Evolutionary conservation across 2,113 vertebrate species (phyloP).

Genomic region (Gulo gulo): DNA sequence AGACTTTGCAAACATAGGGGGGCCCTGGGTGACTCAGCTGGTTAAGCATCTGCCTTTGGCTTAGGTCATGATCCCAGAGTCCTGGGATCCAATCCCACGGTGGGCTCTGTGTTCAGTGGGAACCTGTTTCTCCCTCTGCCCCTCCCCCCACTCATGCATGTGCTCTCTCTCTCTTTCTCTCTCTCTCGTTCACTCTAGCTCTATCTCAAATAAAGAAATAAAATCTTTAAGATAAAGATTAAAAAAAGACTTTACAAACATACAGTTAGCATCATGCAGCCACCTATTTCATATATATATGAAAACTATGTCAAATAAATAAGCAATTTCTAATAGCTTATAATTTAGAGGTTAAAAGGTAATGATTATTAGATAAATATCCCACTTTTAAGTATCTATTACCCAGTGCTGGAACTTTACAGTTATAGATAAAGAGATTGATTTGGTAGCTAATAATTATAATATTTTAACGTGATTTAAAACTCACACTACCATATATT

Average conservation of each 20-base stretch:
- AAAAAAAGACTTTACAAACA: background rate
- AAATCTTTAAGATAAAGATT: no score
- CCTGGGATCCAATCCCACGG: no score
- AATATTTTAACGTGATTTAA: background rate
- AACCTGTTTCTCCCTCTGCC: no score
- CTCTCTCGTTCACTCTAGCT: no score
- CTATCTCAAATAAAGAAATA: no score
- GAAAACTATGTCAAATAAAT: conserved; percentile 38
- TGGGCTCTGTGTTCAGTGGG: no score
- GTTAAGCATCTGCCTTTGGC: no score
- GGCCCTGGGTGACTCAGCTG: no score
- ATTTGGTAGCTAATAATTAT: conserved; percentile 8
- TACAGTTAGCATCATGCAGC: background rate
- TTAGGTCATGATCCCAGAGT: no score
- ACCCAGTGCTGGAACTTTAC: background rate
- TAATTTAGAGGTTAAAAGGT: background rate
- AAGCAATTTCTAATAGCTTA: conserved; percentile 30
- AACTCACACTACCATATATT: background rate
- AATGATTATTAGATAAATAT: background rate
- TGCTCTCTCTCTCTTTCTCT: no score
- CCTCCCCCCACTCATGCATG: no score
- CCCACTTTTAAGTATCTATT: conserved; percentile 19
- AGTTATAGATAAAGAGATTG: background rate
- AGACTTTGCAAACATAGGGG: background rate
- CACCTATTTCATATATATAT: background rate